Evolutionary conservation across 2,113 vertebrate species (phyloP).

Genomic region (Athene cunicularia): DNA sequence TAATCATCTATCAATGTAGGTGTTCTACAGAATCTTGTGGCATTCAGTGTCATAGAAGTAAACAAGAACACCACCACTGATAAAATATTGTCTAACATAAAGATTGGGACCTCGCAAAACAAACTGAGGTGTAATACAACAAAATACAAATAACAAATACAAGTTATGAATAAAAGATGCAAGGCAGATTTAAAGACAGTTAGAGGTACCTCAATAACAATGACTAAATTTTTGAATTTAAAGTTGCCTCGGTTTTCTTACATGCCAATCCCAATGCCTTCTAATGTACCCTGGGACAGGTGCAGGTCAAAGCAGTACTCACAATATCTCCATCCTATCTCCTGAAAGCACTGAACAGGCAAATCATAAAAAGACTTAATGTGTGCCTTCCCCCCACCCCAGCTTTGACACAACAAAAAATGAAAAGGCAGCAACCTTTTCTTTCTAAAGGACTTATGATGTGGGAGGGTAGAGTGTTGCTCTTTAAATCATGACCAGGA

Average conservation of each 20-base stretch:
- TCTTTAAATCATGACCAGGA: neutral
- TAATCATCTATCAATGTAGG: neutral
- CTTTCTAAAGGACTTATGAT: neutral
- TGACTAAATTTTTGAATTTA: neutral
- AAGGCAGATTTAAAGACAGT: neutral
- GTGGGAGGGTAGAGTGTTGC: neutral
- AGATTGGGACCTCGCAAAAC: rapidly evolving
- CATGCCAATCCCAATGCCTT: neutral
- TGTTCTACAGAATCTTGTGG: neutral
- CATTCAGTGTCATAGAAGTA: neutral
- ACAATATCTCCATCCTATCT: neutral
- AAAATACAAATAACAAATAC: neutral
- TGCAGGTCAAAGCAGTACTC: neutral
- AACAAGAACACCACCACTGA: neutral
- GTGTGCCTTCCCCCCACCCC: rapidly evolving
- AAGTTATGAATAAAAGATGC: neutral
- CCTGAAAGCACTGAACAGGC: neutral
- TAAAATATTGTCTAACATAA: neutral
- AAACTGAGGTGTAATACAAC: neutral
- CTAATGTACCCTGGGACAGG: neutral
- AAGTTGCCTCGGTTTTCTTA: neutral
- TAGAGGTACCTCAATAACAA: neutral
- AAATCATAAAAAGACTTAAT: neutral
- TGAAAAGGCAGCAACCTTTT: neutral
- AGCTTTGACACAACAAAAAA: neutral